Evolutionary conservation across 64 coral and sea anemone genomes (phyloP).

Genomic region (Pocillopora damicornis): DNA sequence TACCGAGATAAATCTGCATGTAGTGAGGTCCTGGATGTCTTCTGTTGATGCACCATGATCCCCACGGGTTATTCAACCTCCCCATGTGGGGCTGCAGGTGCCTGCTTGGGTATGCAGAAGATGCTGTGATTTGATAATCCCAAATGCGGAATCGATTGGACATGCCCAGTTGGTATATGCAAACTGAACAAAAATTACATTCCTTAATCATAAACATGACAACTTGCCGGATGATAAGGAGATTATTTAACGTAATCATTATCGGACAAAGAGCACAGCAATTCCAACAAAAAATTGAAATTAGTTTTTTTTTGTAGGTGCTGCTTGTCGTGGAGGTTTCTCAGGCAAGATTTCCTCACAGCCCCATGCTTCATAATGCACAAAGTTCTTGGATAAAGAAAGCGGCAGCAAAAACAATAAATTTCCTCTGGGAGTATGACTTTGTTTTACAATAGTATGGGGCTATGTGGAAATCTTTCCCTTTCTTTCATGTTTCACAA

Average conservation of each 20-base stretch:
- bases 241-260: background rate
- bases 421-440: too few species aligned
- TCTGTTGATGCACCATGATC: conserved; percentile 66
- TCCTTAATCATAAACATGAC: background rate
- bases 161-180: conserved; percentile 79
- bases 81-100: conserved; percentile 69
- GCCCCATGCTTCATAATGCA: too few species aligned
- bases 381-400: too few species aligned
- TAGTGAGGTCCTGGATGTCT: conserved; percentile 37
- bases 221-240: background rate
- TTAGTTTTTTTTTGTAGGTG: too few species aligned
- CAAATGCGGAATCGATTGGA: conserved; percentile 52
- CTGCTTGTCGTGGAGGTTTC: too few species aligned
- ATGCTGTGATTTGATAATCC: conserved; percentile 80
- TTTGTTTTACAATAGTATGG: too few species aligned
- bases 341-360: too few species aligned
- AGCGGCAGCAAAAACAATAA: too few species aligned
- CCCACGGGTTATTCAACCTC: conserved; percentile 48
- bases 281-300: too few species aligned
- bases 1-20: conserved; percentile 75
- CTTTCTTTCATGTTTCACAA: too few species aligned
- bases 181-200: conserved; percentile 48
- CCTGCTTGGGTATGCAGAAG: conserved; percentile 49
- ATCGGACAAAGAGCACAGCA: too few species aligned
- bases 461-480: too few species aligned